Percentiles rank a stretch among this genome's conserved stretches.
These are phyloP conservation scores for Magallana gigas DNA, from an alignment of 1,140 invertebrate genomes.

Conservation along the genomic window DNA sequence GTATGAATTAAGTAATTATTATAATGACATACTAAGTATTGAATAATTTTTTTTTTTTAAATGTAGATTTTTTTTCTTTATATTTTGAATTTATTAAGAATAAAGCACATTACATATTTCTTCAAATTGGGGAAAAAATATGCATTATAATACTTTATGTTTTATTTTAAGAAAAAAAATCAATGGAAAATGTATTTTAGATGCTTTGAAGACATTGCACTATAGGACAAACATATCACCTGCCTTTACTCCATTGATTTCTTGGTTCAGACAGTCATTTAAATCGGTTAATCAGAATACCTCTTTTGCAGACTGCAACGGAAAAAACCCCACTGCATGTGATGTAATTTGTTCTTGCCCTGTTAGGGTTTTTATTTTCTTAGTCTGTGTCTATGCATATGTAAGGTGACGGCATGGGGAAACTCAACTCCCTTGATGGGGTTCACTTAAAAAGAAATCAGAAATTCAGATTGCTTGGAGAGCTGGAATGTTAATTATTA, in stretches of 20 bases:
- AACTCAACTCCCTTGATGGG: conserved; percentile 18
- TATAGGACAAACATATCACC: too few species aligned
- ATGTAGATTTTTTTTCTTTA: too few species aligned
- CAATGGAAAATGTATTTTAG: too few species aligned
- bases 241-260: background rate
- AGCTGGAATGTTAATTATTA: conserved; percentile 3
- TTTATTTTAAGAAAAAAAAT: too few species aligned
- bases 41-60: too few species aligned
- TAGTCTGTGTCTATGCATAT: conserved; percentile 15
- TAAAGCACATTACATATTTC: too few species aligned
- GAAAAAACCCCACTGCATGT: background rate
- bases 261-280: background rate
- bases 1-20: too few species aligned
- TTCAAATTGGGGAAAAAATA: too few species aligned
- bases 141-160: too few species aligned
- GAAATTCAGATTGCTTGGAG: background rate
- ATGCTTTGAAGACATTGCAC: too few species aligned
- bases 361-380: conserved; percentile 16
- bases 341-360: conserved; percentile 16
- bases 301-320: background rate
- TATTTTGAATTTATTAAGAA: too few species aligned
- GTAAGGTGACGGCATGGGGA: background rate
- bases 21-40: too few species aligned
- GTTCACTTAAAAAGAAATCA: background rate
- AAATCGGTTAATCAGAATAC: conserved; percentile 17